Evolutionary conservation across 2,888 invertebrate species (phyloP).

Genomic region (Clivina fossor): DNA sequence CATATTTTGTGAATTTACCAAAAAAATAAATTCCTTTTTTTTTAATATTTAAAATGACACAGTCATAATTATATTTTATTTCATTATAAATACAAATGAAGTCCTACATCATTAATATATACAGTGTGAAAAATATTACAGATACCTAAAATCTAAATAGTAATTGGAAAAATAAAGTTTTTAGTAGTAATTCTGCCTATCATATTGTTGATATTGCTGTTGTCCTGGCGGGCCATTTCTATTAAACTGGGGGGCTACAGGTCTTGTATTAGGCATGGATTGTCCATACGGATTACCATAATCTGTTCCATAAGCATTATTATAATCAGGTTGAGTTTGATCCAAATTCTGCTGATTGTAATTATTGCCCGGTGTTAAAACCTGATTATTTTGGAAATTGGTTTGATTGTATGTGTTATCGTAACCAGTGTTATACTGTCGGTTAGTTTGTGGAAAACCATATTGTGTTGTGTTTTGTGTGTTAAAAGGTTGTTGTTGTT

Average conservation of each 20-base stretch:
- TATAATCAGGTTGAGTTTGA: background rate
- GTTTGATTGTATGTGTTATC: slow-evolving; percentile 3
- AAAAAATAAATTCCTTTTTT: too few species aligned
- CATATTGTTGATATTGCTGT: slow-evolving; percentile 12
- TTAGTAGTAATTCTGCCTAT: slow-evolving; percentile 14
- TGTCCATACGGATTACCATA: slow-evolving; percentile 19
- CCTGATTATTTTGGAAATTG: slow-evolving; percentile 3
- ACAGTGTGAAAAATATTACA: background rate
- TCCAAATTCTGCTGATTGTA: background rate
- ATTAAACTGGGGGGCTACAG: background rate
- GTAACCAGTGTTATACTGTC: slow-evolving; percentile 8
- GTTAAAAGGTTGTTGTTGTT: background rate
- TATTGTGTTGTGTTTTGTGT: slow-evolving; percentile 5
- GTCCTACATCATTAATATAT: background rate
- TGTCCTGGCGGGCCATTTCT: background rate
- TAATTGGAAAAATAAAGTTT: background rate
- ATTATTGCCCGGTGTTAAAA: background rate
- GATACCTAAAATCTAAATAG: background rate
- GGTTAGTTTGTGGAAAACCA: slow-evolving; percentile 5
- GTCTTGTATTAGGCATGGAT: slow-evolving; percentile 3
- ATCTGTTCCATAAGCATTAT: slow-evolving; percentile 8
- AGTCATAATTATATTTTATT: background rate
- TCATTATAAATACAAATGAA: background rate
- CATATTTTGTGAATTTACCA: too few species aligned
- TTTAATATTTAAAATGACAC: too few species aligned